Evolutionary conservation across 1,140 invertebrate genomes (phyloP), one percentile per base, ranked within the genome.

Genomic region (Pteromalus puparum): DNA sequence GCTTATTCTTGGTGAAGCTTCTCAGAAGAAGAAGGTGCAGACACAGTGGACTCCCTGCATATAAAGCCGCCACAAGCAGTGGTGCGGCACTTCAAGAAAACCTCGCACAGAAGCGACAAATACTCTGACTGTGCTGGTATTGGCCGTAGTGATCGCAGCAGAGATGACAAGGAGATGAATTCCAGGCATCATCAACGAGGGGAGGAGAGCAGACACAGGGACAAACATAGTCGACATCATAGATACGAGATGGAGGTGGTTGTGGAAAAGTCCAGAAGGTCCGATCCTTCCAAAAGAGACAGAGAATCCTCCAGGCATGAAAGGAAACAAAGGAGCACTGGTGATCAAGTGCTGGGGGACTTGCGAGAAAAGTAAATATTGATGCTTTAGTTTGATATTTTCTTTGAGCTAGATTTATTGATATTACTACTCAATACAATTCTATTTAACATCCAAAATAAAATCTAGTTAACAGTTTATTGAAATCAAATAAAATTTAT

Each of bases 11-110:
- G n/a, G 88, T 88, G 74, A 76, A 95, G 95, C 91, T 94, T 95
- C 89, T 96, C 95, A 67, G 95, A 96, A 88, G 96, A 96, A 90
- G 95, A 95, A 89, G 94, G 94, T 15, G 95, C 95, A 80, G 95
- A 96, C 88, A 94, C 95, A 38, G 96, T 96, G 87, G 95, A 96
- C 86, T 96, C 96, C 3, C 93, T 98, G 87, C 96, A 97, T 87
- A 98, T 98, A 83, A 98, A 98, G 93, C 97, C 97, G 48, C 97
- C 97, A 15, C 97, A 98, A 91, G 96, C 96, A 24, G 92, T 94
- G 12, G 92, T 94, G 75, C 93, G 93, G 84, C 92, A 93, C 86
- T 93, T 94, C 73, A 93, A 92, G 79, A 91, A 88, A 18, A 90
- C 81, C 53, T 90, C 90, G 21, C 91, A 92, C 0, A 87, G 89